Evolutionary conservation across 2,888 invertebrate species (phyloP), one percentile per base, ranked within the genome.

Genomic region (Trachelus troglodyta): DNA sequence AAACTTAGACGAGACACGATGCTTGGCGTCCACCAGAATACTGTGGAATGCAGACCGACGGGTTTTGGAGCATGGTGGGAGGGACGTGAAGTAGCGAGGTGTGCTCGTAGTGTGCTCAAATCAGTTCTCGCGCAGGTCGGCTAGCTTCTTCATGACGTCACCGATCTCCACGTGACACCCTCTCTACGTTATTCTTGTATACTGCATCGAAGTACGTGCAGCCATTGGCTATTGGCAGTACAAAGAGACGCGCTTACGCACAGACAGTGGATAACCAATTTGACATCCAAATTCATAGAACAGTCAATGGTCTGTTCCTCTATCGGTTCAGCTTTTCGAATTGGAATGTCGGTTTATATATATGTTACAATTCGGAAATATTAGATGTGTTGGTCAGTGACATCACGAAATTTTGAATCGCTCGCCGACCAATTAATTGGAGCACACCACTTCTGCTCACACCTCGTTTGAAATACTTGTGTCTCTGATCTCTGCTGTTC

Each of bases 31-130:
- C 81, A 89, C 87, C 87, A 87, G 88, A 87, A 88, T 87, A 90
- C 89, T 91, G 56, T 56, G 91, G 91, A 91, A 91, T 91, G 91
- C 90, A 88, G 89, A 90, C 90, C 89, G 91, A 91, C 91, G 87
- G 89, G 91, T 91, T 91, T 90, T 87, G 84, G 87, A 86, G 85
- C 84, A 82, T 83, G 86, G 85, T 84, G 86, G 71, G 86, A 84
- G 85, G 84, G 85, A 85, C 83, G 86, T 77, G 83, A 76, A 79
- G 78, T 79, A 40, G 75, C 31, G 69, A 68, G 34, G 69, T 68
- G 68, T 78, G 78, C 79, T 73, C 68, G 69, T 30, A 30, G 69
- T 68, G 68, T 78, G 78, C 79, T 73, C 73, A 69, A 74, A 76
- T 77, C 80, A 81, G 78, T 80, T 74, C 76, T 75, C 73, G 68